Percentiles rank a stretch among this genome's conserved stretches.
These are phyloP conservation scores for Premnoplex brunnescens DNA, from an alignment of 2,797 vertebrate genomes.

Conservation along the genomic window DNA sequence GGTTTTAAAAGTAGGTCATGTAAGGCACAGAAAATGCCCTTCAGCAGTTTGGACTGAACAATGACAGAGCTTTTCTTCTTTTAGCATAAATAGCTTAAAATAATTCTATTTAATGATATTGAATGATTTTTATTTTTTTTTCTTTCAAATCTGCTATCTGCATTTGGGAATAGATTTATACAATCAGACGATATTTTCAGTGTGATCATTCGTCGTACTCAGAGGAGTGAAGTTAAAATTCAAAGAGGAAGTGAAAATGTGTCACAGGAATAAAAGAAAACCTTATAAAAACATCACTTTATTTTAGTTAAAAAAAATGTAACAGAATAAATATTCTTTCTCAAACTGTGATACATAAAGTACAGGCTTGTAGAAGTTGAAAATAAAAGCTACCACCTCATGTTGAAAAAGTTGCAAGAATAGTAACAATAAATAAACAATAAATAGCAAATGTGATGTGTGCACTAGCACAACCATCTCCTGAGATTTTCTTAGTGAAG, in stretches of 20 bases:
- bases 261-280: neutral
- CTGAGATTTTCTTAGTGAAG: neutral
- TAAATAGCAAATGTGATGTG: neutral
- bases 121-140: neutral
- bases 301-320: neutral
- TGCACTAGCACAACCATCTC: neutral
- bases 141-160: neutral
- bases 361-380: neutral
- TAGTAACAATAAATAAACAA: neutral
- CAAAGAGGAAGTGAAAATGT: neutral
- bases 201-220: neutral
- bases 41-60: neutral
- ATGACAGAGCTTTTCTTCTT: neutral
- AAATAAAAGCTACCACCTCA: neutral
- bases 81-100: neutral
- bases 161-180: neutral
- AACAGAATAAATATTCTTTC: neutral
- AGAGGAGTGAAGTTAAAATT: neutral
- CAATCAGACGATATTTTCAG: neutral
- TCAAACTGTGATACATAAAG: neutral
- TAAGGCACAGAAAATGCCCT: neutral
- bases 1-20: slow-evolving; percentile 38
- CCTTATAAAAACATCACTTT: neutral
- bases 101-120: neutral
- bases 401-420: neutral